Percentiles rank a stretch among this genome's conserved stretches.
These are phyloP conservation scores for Brenthis hecate DNA, from an alignment of 2,888 invertebrate species.

Conservation along the genomic window DNA sequence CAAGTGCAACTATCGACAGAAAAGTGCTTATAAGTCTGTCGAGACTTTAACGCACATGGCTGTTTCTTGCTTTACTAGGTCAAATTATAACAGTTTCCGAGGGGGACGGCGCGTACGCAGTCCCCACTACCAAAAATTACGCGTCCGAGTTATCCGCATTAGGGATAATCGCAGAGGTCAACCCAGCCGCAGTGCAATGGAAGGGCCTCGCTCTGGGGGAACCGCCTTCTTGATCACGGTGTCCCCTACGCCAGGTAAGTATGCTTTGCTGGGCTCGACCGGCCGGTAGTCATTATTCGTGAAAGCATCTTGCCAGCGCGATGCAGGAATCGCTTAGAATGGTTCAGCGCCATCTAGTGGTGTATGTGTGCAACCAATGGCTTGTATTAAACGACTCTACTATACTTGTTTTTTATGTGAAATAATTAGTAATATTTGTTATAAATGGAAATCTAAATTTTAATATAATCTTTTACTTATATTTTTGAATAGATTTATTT, in stretches of 20 bases:
- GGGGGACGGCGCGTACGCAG: constrained; percentile 19
- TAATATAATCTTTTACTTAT: too few relatives aligned
- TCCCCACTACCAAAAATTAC: constrained; percentile 20
- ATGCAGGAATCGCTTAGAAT: not conserved
- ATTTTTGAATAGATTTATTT: too few relatives aligned
- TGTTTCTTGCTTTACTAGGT: too few relatives aligned
- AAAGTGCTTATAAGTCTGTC: too few relatives aligned
- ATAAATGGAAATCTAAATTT: too few relatives aligned
- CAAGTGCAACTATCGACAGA: too few relatives aligned
- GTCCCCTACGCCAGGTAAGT: constrained; percentile 18
- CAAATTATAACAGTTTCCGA: not conserved
- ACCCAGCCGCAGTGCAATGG: constrained; percentile 27
- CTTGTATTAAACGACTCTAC: too few relatives aligned
- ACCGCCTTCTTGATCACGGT: constrained; percentile 18
- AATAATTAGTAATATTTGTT: too few relatives aligned
- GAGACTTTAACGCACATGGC: too few relatives aligned
- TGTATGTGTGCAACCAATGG: too few relatives aligned
- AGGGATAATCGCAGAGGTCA: constrained; percentile 25
- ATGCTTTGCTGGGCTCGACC: not conserved
- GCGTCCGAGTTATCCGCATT: constrained; percentile 25
- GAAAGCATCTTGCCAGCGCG: constrained; percentile 5
- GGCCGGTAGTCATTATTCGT: not conserved
- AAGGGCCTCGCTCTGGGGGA: constrained; percentile 20
- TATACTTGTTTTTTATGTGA: too few relatives aligned
- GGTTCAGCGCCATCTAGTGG: constrained; percentile 35